Percentiles rank a stretch among this genome's conserved stretches.
Conservation (phyloP, 2,888 invertebrate genomes). For the Micropterix aruncella region DNA sequence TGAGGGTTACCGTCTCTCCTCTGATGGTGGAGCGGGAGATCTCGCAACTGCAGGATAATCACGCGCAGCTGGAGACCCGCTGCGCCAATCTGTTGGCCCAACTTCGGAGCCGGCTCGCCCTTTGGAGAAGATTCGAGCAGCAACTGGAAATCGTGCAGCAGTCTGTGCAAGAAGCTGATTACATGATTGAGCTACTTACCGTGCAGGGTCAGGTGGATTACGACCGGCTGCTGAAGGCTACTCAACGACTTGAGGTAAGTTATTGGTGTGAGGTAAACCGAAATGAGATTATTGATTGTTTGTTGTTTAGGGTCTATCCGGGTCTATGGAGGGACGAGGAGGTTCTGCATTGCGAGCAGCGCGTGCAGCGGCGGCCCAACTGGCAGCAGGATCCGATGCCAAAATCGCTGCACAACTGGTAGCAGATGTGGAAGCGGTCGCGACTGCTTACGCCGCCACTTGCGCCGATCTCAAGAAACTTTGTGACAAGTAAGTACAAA, state of each 20-base stretch:
- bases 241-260: slow-evolving; percentile 72
- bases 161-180: slow-evolving; percentile 73
- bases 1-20: slow-evolving; percentile 65
- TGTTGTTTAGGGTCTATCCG: slow-evolving; percentile 52
- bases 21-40: slow-evolving; percentile 64
- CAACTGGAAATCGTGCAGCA: slow-evolving; percentile 69
- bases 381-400: slow-evolving; percentile 54
- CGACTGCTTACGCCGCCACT: slow-evolving; percentile 69
- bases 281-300: no score
- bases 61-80: slow-evolving; percentile 55
- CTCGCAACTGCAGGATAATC: slow-evolving; percentile 58
- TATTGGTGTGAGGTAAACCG: no score
- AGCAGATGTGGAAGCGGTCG: slow-evolving; percentile 63
- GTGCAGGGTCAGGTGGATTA: slow-evolving; percentile 78
- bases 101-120: slow-evolving; percentile 46
- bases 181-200: slow-evolving; percentile 74
- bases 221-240: slow-evolving; percentile 66
- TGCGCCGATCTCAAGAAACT: slow-evolving; percentile 60
- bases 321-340: slow-evolving; percentile 61
- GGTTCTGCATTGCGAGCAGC: slow-evolving; percentile 61
- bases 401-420: slow-evolving; percentile 59
- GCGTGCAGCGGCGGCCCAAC: slow-evolving; percentile 53
- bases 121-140: slow-evolving; percentile 67
- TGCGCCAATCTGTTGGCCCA: slow-evolving; percentile 52
- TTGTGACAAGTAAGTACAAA: slow-evolving; percentile 48